phyloP scores from a whole-genome alignment of 2,113 vertebrate genomes.

The Melanocharis versteri region DNA sequence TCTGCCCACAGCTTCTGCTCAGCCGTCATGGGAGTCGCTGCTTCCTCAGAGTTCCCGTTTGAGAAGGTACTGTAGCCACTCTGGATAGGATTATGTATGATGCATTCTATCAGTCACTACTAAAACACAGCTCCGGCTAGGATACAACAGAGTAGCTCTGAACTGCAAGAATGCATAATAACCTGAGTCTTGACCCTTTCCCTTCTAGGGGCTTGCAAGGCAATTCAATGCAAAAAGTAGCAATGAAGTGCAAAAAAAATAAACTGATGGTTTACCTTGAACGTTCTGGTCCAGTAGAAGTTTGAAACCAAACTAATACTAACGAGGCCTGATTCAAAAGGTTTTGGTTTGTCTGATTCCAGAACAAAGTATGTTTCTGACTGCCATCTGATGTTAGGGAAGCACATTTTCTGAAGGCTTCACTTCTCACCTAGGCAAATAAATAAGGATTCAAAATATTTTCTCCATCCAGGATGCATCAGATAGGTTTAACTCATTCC shows the following conservation, averaged over 20 bases:
- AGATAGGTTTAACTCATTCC: neutral
- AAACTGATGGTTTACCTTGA: neutral
- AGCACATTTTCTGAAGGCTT: neutral
- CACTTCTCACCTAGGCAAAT: neutral
- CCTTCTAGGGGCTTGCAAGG: neutral
- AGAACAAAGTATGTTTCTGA: neutral
- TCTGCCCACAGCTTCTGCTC: neutral
- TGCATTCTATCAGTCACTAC: neutral
- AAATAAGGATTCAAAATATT: neutral
- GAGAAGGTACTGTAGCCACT: neutral
- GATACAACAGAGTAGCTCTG: neutral
- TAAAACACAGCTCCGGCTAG: neutral
- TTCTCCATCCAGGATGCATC: neutral
- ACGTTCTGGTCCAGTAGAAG: neutral
- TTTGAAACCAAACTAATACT: neutral
- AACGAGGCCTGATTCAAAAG: neutral
- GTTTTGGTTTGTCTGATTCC: neutral
- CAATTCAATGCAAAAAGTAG: neutral
- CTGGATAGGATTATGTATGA: neutral
- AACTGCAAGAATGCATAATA: neutral
- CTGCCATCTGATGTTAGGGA: neutral
- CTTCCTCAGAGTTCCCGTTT: neutral
- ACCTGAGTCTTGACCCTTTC: neutral
- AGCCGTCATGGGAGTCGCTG: rapidly evolving
- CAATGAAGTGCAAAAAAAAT: neutral